These are phyloP conservation scores for Gila orcuttii DNA, from an alignment of 2,113 vertebrate genomes.

Conservation along the genomic window DNA sequence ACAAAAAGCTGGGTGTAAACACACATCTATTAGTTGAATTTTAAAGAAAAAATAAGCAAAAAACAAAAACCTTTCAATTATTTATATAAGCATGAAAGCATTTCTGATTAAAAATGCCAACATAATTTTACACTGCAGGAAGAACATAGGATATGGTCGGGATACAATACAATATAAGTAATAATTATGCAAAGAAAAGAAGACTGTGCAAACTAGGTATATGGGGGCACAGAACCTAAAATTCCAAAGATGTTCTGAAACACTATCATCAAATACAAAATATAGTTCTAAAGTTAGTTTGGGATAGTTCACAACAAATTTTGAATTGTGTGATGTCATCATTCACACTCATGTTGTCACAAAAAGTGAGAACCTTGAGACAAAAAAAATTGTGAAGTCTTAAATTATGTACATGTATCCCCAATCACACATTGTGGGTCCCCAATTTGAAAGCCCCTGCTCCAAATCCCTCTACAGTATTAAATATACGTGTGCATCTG, in stretches of 20 bases:
- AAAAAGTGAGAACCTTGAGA: background rate
- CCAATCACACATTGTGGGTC: too few species aligned
- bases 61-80: background rate
- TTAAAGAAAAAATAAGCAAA: background rate
- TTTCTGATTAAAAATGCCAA: conserved; percentile 6
- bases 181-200: too few species aligned
- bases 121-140: background rate
- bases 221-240: too few species aligned
- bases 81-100: background rate
- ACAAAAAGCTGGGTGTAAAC: background rate
- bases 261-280: background rate
- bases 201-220: too few species aligned
- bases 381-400: background rate
- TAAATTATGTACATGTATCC: background rate
- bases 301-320: background rate
- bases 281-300: too few species aligned
- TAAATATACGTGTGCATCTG: background rate
- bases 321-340: background rate
- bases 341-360: background rate
- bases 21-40: background rate
- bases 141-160: background rate
- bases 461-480: background rate
- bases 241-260: too few species aligned
- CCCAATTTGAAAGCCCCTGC: background rate
- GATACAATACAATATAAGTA: too few species aligned